phyloP scores from a whole-genome alignment of 1,140 invertebrate species.

The Mamestra configurata region DNA sequence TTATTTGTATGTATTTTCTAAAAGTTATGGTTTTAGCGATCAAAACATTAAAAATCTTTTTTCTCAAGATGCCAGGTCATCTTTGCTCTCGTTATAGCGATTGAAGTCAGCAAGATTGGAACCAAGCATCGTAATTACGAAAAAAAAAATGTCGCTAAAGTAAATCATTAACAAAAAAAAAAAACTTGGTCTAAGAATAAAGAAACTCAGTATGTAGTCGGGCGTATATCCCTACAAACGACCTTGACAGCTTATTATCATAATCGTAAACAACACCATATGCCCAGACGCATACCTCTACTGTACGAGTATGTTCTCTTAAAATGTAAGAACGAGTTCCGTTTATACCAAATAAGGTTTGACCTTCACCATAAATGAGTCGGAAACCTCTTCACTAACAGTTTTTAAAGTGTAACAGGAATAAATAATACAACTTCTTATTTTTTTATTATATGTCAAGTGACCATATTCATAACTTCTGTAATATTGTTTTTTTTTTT shows the following conservation, averaged over 20 bases:
- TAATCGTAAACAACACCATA: neutral
- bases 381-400: neutral
- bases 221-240: neutral
- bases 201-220: neutral
- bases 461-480: neutral
- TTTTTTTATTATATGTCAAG: neutral
- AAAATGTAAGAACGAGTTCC: neutral
- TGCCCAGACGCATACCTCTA: neutral
- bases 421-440: neutral
- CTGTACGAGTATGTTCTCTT: neutral
- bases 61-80: too few relatives aligned
- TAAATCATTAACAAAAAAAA: too few relatives aligned
- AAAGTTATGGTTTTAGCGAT: too few relatives aligned
- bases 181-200: too few relatives aligned
- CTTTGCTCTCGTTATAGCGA: too few relatives aligned
- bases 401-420: conserved; percentile 32
- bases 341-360: neutral
- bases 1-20: too few relatives aligned
- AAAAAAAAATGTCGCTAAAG: too few relatives aligned
- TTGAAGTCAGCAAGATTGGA: too few relatives aligned
- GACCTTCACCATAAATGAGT: conserved; percentile 15
- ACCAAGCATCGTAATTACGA: too few relatives aligned
- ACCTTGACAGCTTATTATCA: neutral
- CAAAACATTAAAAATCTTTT: too few relatives aligned
- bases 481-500: too few relatives aligned